These are phyloP conservation scores for Philantomba maxwellii DNA, from an alignment of 2,113 vertebrate genomes.

Conservation along the genomic window DNA sequence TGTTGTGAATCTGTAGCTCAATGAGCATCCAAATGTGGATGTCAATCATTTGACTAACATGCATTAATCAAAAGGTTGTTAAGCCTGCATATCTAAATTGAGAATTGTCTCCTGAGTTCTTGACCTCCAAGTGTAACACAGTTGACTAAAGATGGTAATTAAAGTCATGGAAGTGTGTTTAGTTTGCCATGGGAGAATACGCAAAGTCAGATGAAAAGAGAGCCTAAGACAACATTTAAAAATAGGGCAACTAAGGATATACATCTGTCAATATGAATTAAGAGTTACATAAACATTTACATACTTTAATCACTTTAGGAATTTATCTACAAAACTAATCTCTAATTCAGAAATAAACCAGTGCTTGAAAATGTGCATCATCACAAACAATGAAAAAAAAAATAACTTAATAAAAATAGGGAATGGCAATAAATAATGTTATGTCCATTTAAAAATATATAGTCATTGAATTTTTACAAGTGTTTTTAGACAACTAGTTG, in stretches of 20 bases:
- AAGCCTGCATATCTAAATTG: background rate
- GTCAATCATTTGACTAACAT: background rate
- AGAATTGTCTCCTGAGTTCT: background rate
- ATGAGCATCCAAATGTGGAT: background rate
- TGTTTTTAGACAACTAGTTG: background rate
- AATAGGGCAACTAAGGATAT: background rate
- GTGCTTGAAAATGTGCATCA: background rate
- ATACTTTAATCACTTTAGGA: background rate
- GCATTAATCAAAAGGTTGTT: background rate
- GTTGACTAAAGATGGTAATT: background rate
- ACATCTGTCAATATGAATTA: background rate
- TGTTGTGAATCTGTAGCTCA: background rate
- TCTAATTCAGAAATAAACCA: background rate
- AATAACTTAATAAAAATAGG: background rate
- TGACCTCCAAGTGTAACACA: background rate
- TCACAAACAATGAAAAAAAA: background rate
- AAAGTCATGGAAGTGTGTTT: background rate
- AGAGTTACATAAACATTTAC: background rate
- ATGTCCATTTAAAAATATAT: background rate
- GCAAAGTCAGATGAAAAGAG: background rate
- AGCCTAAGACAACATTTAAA: background rate
- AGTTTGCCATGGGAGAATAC: background rate
- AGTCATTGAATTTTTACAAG: background rate
- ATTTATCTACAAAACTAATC: background rate
- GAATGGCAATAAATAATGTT: background rate